Percentiles rank a stretch among this genome's conserved stretches.
Conservation (phyloP, 2,888 invertebrate species). For the Euproctis similis region DNA sequence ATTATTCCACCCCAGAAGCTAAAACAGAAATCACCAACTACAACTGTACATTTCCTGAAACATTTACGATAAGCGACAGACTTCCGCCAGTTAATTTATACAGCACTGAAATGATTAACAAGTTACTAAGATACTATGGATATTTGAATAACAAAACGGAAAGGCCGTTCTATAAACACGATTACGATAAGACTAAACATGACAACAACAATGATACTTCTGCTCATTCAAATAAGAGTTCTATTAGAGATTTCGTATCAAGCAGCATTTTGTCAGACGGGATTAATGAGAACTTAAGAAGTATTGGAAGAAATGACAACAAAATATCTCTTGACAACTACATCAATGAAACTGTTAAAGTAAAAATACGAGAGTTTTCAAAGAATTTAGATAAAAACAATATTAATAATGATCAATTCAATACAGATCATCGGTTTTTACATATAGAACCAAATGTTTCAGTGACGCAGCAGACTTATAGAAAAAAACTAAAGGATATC, state of each 20-base stretch:
- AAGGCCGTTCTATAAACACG: constrained; percentile 36
- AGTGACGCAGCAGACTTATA: constrained; percentile 27
- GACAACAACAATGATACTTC: constrained; percentile 10
- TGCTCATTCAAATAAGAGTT: constrained; percentile 18
- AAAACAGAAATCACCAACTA: constrained; percentile 63
- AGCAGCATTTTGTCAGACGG: constrained; percentile 19
- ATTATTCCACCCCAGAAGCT: constrained; percentile 60
- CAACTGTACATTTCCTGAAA: constrained; percentile 69
- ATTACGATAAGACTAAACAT: constrained; percentile 29
- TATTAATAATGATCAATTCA: constrained; percentile 47
- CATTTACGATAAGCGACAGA: constrained; percentile 68
- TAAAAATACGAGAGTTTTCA: constrained; percentile 43
- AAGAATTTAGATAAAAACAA: constrained; percentile 56
- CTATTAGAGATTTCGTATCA: constrained; percentile 12
- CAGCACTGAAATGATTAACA: constrained; percentile 71
- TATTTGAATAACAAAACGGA: constrained; percentile 67
- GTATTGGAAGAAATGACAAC: constrained; percentile 33
- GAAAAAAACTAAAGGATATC: constrained; percentile 29
- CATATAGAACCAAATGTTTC: constrained; percentile 36
- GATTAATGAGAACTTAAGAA: constrained; percentile 24
- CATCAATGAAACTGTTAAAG: constrained; percentile 41
- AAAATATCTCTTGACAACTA: constrained; percentile 38
- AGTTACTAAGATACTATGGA: constrained; percentile 62
- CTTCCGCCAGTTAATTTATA: constrained; percentile 68
- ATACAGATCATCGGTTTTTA: constrained; percentile 47